Evolutionary conservation across 1,140 invertebrate genomes (phyloP).

Genomic region (Conopomorpha cramerella): DNA sequence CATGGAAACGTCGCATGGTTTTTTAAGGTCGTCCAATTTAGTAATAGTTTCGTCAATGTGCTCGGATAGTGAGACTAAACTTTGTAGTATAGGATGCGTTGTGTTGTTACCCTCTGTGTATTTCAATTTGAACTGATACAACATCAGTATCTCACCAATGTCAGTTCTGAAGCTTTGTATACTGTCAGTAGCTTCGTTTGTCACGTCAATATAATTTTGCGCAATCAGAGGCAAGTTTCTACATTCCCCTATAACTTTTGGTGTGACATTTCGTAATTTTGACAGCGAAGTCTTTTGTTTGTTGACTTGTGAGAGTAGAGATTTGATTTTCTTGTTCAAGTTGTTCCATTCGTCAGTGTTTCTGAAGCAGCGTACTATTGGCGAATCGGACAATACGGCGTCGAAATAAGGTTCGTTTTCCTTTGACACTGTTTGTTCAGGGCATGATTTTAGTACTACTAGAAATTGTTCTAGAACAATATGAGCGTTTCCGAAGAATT

Average conservation of each 20-base stretch:
- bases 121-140: conserved; percentile 38
- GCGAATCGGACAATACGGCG: conserved; percentile 32
- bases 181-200: conserved; percentile 24
- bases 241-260: conserved; percentile 22
- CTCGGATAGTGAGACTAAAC: conserved; percentile 23
- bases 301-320: conserved; percentile 32
- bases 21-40: conserved; percentile 18
- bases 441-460: conserved; percentile 65
- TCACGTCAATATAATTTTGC: conserved; percentile 40
- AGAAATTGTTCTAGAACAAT: conserved; percentile 64
- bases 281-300: conserved; percentile 45
- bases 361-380: conserved; percentile 56
- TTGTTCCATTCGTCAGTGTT: conserved; percentile 56
- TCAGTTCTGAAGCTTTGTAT: conserved; percentile 26
- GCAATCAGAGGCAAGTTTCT: conserved; percentile 17
- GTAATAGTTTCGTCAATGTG: conserved; percentile 23
- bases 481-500: conserved; percentile 52
- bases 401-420: conserved; percentile 34
- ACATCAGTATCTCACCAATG: conserved; percentile 22
- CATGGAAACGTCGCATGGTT: conserved; percentile 15
- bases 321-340: conserved; percentile 39
- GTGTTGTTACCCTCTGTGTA: conserved; percentile 11
- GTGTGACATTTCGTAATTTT: conserved; percentile 27
- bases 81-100: conserved; percentile 36
- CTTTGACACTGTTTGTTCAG: conserved; percentile 35